Evolutionary conservation across 2,888 invertebrate species (phyloP), one percentile per base, ranked within the genome.

Genomic region (Seira musarum): DNA sequence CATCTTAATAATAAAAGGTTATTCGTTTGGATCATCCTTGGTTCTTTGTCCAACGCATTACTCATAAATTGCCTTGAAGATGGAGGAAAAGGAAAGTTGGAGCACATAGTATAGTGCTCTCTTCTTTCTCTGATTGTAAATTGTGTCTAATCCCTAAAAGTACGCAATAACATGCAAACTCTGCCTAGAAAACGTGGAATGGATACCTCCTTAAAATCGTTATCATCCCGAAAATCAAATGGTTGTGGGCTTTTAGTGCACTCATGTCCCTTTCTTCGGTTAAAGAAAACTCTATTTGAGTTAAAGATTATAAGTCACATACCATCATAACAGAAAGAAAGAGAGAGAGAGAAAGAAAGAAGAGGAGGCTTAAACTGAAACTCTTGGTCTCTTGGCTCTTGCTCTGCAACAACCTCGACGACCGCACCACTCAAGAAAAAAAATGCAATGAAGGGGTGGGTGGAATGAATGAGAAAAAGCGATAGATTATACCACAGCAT

Each of bases 1-100:
- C 79, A 63, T 79, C 46, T 72, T 79, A 79, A 67, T 72, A 72
- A 79, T 63, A 78, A 49, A 78, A 79, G 72, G 79, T 79, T 79
- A 72, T 72, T 79, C 68, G 22, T 67, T 79, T 66, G 46, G 66
- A 78, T 66, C 65, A 75, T 61, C 53, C 69, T 77, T 63, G 22
- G 25, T 61, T 49, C 49, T 49, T 49, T 49, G 49, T 49, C 49
- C 71, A 71, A 78, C 70, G 64, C 71, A 71, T 78, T 78, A 78
- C 40, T 49, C 57, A 64, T 40, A 13, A 68, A 53, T 35, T 70
- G 35, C 60, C 60, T 70, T 15, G 13, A 49, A 49, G 66, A 66
- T n/a, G n/a, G n/a, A 25, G 64, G 22, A 25, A 25, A 64, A 22
- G 25, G 25, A 66, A 66, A 66, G 66, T 66, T 17, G 66, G 24